These are phyloP conservation scores for Rachycentron canadum DNA, from an alignment of 2,797 vertebrate genomes.

Conservation along the genomic window DNA sequence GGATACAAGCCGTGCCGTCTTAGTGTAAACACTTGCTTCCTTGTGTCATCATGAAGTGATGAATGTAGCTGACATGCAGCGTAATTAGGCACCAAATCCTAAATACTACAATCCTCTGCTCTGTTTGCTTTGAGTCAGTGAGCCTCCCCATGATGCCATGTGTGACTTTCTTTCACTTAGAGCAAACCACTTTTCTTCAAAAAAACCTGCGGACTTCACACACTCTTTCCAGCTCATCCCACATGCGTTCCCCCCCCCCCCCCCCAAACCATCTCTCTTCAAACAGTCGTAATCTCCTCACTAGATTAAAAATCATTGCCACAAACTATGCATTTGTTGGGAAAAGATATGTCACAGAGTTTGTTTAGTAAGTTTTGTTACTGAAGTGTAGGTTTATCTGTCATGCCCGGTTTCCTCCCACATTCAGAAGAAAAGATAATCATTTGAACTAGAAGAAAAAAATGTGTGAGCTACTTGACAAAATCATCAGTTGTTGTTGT, in stretches of 20 bases:
- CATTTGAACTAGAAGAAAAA: neutral
- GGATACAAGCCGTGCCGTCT: neutral
- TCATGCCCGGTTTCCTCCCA: neutral
- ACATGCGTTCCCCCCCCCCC: too few relatives aligned
- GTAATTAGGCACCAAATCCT: conserved; percentile 19
- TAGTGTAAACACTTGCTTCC: neutral
- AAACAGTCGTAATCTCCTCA: conserved; percentile 2
- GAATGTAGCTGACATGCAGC: neutral
- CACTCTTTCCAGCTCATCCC: conserved; percentile 11
- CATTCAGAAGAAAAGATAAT: conserved; percentile 15
- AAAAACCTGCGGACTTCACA: conserved; percentile 34
- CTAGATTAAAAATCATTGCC: conserved; percentile 2
- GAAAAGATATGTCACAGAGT: conserved; percentile 6
- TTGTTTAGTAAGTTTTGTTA: neutral
- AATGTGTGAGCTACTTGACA: too few relatives aligned
- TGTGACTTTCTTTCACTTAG: conserved; percentile 16
- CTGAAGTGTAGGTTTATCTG: conserved; percentile 20
- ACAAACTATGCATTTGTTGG: neutral
- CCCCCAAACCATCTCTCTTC: neutral
- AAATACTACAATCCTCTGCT: conserved; percentile 21
- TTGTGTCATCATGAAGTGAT: neutral
- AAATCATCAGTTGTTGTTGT: neutral
- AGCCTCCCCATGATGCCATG: neutral
- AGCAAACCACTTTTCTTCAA: conserved; percentile 20
- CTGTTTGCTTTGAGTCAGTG: conserved; percentile 53